Conservation (phyloP, 2,797 vertebrate genomes). For the Parauchenoglanis punctatus region DNA sequence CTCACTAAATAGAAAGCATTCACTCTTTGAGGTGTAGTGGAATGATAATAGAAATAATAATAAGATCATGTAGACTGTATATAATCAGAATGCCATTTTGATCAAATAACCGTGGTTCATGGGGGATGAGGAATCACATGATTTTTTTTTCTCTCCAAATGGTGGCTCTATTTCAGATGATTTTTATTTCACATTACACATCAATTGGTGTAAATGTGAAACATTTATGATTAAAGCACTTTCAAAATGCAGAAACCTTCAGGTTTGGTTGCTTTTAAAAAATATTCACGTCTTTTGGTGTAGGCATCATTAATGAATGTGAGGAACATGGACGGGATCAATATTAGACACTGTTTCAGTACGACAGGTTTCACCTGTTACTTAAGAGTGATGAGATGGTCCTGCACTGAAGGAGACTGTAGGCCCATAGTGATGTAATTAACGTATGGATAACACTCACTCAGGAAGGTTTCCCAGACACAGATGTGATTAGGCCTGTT, state of each 20-base stretch:
- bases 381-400: background rate
- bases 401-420: slow-evolving; percentile 10
- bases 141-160: background rate
- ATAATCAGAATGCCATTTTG: background rate
- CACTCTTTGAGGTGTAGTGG: background rate
- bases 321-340: background rate
- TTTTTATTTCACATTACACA: background rate
- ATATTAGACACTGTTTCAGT: background rate
- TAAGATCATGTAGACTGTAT: background rate
- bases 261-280: background rate
- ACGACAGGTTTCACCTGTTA: background rate
- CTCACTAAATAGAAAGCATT: background rate
- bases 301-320: background rate
- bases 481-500: slow-evolving; percentile 6
- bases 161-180: background rate
- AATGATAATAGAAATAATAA: background rate
- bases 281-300: background rate
- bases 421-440: slow-evolving; percentile 23
- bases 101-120: background rate
- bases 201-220: background rate
- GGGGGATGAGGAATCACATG: background rate
- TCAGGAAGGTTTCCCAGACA: background rate
- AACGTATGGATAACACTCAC: background rate
- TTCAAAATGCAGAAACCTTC: background rate
- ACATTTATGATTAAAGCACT: background rate